Conservation (phyloP, 1,140 invertebrate species). For the Bombus affinis region DNA sequence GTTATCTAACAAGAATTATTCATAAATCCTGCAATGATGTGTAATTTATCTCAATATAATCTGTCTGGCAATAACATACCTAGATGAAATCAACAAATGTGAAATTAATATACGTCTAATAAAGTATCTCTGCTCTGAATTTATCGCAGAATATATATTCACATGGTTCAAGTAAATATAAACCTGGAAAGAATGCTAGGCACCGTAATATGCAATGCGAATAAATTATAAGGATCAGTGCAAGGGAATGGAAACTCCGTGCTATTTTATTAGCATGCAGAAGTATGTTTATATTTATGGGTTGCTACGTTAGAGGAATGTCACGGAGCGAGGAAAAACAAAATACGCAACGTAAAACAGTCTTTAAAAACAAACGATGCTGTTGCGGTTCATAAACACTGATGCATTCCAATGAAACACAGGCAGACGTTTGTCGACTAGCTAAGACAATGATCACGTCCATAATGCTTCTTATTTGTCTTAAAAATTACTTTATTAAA, state of each 20-base stretch:
- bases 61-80: no score
- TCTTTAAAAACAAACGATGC: background rate
- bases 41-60: background rate
- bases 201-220: background rate
- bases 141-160: background rate
- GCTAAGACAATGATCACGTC: no score
- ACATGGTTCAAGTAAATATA: background rate
- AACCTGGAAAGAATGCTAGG: background rate
- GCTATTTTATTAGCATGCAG: slow-evolving; percentile 1
- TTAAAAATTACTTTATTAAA: background rate
- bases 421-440: background rate
- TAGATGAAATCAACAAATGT: background rate
- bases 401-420: background rate
- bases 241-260: background rate
- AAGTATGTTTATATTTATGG: background rate
- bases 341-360: background rate
- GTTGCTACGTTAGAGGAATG: background rate
- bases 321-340: background rate
- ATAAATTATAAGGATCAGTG: slow-evolving; percentile 1
- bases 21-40: no score
- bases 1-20: no score
- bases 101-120: background rate
- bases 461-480: background rate
- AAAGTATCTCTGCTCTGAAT: background rate
- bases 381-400: background rate